phyloP scores from a whole-genome alignment of 2,888 invertebrate species.

The Athalia rosae region DNA sequence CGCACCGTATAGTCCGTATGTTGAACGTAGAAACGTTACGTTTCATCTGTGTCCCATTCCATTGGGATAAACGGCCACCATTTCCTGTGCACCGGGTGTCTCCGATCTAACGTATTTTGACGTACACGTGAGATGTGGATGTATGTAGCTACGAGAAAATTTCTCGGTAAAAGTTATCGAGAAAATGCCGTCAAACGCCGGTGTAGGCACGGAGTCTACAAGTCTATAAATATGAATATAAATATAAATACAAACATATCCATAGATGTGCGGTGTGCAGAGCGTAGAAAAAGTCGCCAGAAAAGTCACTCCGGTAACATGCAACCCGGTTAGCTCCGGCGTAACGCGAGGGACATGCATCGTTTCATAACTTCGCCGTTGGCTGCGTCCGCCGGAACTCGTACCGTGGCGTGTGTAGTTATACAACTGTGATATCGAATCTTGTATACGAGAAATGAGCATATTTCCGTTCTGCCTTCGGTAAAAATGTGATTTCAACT shows the following conservation, averaged over 20 bases:
- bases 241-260: too few species aligned
- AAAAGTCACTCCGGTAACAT: slow-evolving; percentile 32
- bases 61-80: slow-evolving; percentile 16
- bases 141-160: background rate
- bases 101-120: slow-evolving; percentile 35
- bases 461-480: slow-evolving; percentile 30
- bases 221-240: slow-evolving; percentile 37
- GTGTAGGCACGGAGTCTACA: slow-evolving; percentile 31
- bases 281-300: background rate
- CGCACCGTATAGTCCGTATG: background rate
- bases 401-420: slow-evolving; percentile 25
- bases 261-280: too few species aligned
- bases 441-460: slow-evolving; percentile 31
- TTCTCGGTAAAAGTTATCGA: slow-evolving; percentile 26
- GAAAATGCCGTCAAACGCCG: slow-evolving; percentile 15
- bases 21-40: background rate
- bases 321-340: slow-evolving; percentile 40
- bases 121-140: slow-evolving; percentile 4
- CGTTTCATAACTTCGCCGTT: slow-evolving; percentile 42
- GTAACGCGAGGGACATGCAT: slow-evolving; percentile 44
- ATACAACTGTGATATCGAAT: slow-evolving; percentile 38
- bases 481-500: slow-evolving; percentile 27
- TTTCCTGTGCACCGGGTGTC: slow-evolving; percentile 37
- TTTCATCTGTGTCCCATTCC: slow-evolving; percentile 14
- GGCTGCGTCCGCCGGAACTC: slow-evolving; percentile 37